Conservation (phyloP, 2,888 invertebrate genomes). For the Nymphalis urticae region DNA sequence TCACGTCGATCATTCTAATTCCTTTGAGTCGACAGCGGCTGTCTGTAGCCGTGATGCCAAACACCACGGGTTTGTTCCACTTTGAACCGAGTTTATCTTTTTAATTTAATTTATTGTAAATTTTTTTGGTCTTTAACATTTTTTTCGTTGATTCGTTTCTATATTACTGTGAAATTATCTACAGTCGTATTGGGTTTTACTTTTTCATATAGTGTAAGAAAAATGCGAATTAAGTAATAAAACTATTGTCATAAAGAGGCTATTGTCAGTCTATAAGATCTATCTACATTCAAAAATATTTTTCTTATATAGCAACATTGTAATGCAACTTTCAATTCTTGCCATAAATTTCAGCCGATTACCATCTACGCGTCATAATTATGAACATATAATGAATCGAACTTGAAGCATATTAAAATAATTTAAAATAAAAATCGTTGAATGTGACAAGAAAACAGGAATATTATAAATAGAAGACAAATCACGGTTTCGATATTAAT, state of each 20-base stretch:
- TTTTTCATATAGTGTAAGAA: background rate
- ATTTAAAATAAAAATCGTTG: too few species aligned
- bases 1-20: slow-evolving; percentile 77
- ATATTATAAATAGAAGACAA: slow-evolving; percentile 13
- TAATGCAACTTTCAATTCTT: background rate
- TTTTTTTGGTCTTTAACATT: background rate
- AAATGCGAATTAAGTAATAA: background rate
- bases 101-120: background rate
- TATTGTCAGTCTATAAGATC: background rate
- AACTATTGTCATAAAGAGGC: background rate
- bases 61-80: slow-evolving; percentile 53
- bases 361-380: background rate
- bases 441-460: background rate
- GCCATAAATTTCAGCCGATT: background rate
- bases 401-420: background rate
- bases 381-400: background rate
- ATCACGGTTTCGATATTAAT: slow-evolving; percentile 14
- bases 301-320: slow-evolving; percentile 1
- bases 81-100: slow-evolving; percentile 36
- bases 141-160: background rate
- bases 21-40: slow-evolving; percentile 73
- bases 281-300: background rate
- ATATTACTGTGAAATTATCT: background rate
- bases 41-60: slow-evolving; percentile 65
- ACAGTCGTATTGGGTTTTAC: too few species aligned